Conservation (phyloP, 2,113 vertebrate species). For the Melanotaenia duboulayi region DNA sequence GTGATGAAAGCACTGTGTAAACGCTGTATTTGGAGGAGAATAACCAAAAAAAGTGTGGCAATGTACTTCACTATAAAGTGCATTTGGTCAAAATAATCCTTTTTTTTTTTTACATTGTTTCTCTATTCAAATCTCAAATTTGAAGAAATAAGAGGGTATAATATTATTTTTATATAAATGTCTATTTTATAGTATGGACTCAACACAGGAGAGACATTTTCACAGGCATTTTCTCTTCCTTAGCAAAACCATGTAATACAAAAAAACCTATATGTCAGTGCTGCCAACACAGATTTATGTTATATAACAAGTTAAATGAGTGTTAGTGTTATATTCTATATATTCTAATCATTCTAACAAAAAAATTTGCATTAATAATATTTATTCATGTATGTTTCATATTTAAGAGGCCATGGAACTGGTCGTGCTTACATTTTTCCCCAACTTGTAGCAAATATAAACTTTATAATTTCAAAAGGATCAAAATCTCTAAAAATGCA, state of each 20-base stretch:
- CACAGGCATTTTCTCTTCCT: background rate
- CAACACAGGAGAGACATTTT: constrained; percentile 20
- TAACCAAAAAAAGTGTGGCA: background rate
- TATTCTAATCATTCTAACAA: constrained; percentile 2
- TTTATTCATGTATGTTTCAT: background rate
- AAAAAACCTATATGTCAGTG: background rate
- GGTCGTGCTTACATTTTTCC: background rate
- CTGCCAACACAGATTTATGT: background rate
- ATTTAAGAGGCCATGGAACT: background rate
- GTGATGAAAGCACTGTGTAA: constrained; percentile 28
- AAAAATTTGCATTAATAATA: background rate
- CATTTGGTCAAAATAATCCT: background rate
- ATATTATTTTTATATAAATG: background rate
- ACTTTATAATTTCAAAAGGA: background rate
- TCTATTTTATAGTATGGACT: constrained; percentile 10
- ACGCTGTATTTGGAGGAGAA: constrained; percentile 1
- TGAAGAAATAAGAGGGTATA: too few relatives aligned
- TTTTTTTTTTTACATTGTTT: background rate
- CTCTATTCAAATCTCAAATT: background rate
- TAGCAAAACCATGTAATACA: background rate
- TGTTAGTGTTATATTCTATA: background rate
- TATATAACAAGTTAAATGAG: background rate
- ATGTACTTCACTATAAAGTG: background rate
- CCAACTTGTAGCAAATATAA: background rate
- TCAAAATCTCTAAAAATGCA: background rate